phyloP scores from a whole-genome alignment of 2,888 invertebrate genomes.

The Drosophila seclusa region DNA sequence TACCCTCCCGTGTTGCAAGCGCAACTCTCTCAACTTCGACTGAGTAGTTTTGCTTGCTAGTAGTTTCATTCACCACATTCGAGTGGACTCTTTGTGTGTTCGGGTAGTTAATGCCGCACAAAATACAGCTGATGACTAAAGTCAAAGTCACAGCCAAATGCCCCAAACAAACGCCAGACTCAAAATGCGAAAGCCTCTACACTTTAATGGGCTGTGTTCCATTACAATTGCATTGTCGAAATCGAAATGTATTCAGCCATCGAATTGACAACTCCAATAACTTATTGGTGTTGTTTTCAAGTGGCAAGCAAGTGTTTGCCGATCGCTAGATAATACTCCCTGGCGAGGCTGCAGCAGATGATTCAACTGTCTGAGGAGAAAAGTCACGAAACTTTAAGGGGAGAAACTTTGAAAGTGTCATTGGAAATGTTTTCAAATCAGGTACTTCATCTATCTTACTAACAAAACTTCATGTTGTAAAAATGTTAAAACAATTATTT shows the following conservation, averaged over 20 bases:
- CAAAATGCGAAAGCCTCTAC: constrained; percentile 33
- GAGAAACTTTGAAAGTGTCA: not conserved
- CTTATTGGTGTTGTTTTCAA: constrained; percentile 8
- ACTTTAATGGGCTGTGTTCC: constrained; percentile 28
- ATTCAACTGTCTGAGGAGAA: constrained; percentile 8
- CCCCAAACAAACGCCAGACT: constrained; percentile 1
- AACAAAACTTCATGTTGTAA: not conserved
- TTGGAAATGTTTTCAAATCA: not conserved
- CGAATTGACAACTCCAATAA: constrained; percentile 3
- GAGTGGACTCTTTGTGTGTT: constrained; percentile 33
- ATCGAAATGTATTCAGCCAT: constrained; percentile 12
- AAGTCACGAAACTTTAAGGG: not conserved
- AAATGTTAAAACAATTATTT: fast-evolving
- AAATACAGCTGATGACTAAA: constrained; percentile 32
- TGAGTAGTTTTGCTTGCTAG: constrained; percentile 26
- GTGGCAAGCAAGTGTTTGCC: constrained; percentile 1
- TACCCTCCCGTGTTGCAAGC: constrained; percentile 47
- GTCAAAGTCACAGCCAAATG: constrained; percentile 12
- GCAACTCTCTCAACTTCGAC: not conserved
- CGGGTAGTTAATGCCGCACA: constrained; percentile 30
- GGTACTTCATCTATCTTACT: not conserved
- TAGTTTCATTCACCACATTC: constrained; percentile 26
- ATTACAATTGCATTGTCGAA: constrained; percentile 4
- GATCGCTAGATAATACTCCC: not conserved
- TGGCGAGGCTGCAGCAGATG: constrained; percentile 1